Percentiles rank a stretch among this genome's conserved stretches.
phyloP scores from a whole-genome alignment of 2,797 vertebrate genomes.

The Gymnopithys bicolor region DNA sequence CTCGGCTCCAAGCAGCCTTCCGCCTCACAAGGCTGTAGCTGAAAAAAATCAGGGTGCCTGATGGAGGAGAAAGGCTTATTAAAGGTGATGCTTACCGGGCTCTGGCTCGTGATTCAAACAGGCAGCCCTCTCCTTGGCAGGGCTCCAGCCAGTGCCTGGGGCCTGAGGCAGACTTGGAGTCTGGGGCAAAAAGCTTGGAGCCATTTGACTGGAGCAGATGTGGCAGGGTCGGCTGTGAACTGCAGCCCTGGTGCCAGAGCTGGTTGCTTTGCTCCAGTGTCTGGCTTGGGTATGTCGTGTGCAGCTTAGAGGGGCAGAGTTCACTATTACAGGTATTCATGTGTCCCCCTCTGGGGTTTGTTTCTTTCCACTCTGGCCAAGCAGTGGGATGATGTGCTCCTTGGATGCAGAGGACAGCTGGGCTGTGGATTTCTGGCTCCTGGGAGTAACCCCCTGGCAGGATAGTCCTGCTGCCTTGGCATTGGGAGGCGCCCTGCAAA shows the following conservation, averaged over 20 bases:
- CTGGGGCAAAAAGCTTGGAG: constrained; percentile 20
- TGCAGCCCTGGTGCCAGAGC: not conserved
- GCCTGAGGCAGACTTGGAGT: not conserved
- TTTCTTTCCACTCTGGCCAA: not conserved
- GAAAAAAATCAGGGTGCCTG: constrained; percentile 23
- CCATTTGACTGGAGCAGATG: not conserved
- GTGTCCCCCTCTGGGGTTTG: not conserved
- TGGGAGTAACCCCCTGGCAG: not conserved
- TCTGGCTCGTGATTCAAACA: not conserved
- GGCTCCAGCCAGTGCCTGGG: not conserved
- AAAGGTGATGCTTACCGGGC: not conserved
- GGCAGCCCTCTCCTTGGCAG: constrained; percentile 27
- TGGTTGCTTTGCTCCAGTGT: not conserved
- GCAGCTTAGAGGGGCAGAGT: not conserved
- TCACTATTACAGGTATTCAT: not conserved
- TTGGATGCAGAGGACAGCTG: not conserved
- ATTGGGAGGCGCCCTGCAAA: not conserved
- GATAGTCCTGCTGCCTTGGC: not conserved
- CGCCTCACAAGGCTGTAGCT: not conserved
- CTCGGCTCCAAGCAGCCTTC: constrained; percentile 14
- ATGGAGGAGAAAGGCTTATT: constrained; percentile 13
- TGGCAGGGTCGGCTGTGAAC: not conserved
- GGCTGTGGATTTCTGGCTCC: not conserved
- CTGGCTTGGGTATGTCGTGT: not conserved
- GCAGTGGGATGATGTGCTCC: not conserved